Percentiles rank a stretch among this genome's conserved stretches.
Conservation (phyloP, 2,113 vertebrate genomes). For the Gymnobelideus leadbeateri region DNA sequence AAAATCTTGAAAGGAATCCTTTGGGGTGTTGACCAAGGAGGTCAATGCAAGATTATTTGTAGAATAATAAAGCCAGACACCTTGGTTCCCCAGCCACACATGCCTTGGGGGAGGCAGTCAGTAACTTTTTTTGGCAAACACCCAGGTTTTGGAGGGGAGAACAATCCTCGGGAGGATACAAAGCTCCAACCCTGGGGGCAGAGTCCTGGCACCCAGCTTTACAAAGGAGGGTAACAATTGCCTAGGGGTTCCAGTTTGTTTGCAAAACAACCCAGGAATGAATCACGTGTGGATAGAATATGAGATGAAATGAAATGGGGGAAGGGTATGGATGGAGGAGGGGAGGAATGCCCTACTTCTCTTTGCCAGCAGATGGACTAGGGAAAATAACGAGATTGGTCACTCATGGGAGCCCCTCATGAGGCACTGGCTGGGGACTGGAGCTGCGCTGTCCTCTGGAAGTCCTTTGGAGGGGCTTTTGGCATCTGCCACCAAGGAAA, state of each 20-base stretch:
- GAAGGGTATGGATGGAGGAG: too few species aligned
- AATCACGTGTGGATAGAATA: background rate
- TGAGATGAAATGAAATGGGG: background rate
- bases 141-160: constrained; percentile 16
- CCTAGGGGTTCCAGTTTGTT: background rate
- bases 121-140: constrained; percentile 10
- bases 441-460: background rate
- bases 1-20: constrained; percentile 5
- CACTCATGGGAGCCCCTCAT: background rate
- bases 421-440: background rate
- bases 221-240: background rate
- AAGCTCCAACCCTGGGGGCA: background rate
- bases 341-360: background rate
- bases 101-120: background rate
- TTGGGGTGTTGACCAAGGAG: background rate
- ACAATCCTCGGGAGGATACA: background rate
- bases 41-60: constrained; percentile 5
- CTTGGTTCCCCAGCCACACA: background rate
- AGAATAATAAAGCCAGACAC: constrained; percentile 11
- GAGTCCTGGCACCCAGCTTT: background rate
- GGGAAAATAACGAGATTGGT: background rate
- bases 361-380: background rate
- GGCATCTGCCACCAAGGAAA: constrained; percentile 10
- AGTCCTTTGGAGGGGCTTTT: constrained; percentile 17
- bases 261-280: constrained; percentile 27